A percentile compares a stretch with the other conserved stretches of the same genome.
These are phyloP conservation scores for Hippocampus guttulatus DNA, from an alignment of 2,113 vertebrate species.

Conservation along the genomic window DNA sequence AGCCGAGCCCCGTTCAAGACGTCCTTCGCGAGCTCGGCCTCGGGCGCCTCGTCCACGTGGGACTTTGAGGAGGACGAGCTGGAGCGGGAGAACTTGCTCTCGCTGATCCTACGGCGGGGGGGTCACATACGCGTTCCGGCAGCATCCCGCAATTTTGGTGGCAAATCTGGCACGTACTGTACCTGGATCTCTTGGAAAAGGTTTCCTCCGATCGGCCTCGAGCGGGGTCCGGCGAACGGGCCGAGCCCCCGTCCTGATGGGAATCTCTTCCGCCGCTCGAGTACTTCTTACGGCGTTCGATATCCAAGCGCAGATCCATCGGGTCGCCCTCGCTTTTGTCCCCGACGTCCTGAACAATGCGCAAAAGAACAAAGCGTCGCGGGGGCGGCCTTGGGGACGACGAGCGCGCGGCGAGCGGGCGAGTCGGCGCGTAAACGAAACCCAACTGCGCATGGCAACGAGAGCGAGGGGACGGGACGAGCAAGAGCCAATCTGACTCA, in stretches of 20 bases:
- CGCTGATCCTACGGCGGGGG: slow-evolving; percentile 77
- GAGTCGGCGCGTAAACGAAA: slow-evolving; percentile 24
- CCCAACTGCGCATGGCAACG: not conserved
- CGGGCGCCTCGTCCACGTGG: slow-evolving; percentile 74
- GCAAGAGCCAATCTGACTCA: slow-evolving; percentile 18
- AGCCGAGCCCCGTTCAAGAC: slow-evolving; percentile 78
- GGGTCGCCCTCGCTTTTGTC: slow-evolving; percentile 84
- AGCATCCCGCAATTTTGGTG: not conserved
- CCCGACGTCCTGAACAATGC: slow-evolving; percentile 75
- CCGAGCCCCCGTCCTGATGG: slow-evolving; percentile 77
- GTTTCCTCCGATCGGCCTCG: slow-evolving; percentile 83
- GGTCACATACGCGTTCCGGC: slow-evolving; percentile 3
- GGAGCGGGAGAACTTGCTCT: slow-evolving; percentile 84
- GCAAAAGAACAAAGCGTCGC: slow-evolving; percentile 64
- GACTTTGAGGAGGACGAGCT: slow-evolving; percentile 80
- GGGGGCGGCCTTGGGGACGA: slow-evolving; percentile 64
- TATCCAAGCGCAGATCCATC: slow-evolving; percentile 92
- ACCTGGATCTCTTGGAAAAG: slow-evolving; percentile 80
- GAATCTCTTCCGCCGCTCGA: slow-evolving; percentile 79
- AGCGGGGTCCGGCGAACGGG: slow-evolving; percentile 79
- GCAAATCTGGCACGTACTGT: slow-evolving; percentile 52
- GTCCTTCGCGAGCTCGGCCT: slow-evolving; percentile 76
- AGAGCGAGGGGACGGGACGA: not conserved
- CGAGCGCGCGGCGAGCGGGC: slow-evolving; percentile 14
- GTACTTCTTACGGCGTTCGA: slow-evolving; percentile 94